A percentile compares a stretch with the other conserved stretches of the same genome.
Evolutionary conservation across 2,888 invertebrate genomes (phyloP).

Genomic region (Cerastoderma edule): DNA sequence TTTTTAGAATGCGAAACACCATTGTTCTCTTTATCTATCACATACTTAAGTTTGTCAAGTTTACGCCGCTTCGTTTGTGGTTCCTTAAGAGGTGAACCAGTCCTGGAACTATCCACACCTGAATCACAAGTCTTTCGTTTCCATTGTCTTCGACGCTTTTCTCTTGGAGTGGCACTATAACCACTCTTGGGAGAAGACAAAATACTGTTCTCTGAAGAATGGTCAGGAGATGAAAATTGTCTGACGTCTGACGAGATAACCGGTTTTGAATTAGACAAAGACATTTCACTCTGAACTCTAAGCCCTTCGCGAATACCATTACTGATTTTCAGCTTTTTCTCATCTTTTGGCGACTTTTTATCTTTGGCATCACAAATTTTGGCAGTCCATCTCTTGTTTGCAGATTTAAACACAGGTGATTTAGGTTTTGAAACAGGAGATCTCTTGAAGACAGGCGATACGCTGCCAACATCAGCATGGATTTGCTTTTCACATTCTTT

Average conservation of each 20-base stretch:
- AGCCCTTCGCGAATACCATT: not conserved
- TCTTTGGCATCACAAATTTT: constrained; percentile 8
- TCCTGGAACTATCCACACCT: not conserved
- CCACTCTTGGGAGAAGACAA: constrained; percentile 38
- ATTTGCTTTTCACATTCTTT: not conserved
- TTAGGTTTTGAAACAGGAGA: constrained; percentile 14
- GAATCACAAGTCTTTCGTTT: constrained; percentile 33
- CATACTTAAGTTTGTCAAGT: constrained; percentile 36
- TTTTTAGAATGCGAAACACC: not conserved
- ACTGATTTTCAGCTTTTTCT: not conserved
- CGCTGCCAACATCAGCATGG: constrained; percentile 23
- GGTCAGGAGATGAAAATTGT: not conserved
- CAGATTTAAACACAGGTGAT: too few species aligned
- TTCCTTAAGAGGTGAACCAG: not conserved
- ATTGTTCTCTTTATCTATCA: not conserved
- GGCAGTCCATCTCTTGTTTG: not conserved
- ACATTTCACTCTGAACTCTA: not conserved
- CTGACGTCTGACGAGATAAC: not conserved
- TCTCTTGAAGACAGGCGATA: constrained; percentile 45
- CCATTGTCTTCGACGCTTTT: constrained; percentile 36
- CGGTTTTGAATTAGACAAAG: not conserved
- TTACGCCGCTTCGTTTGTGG: constrained; percentile 23
- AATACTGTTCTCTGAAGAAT: constrained; percentile 4
- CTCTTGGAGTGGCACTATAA: constrained; percentile 45
- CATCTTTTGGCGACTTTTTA: too few species aligned